Evolutionary conservation across 2,888 invertebrate species (phyloP).

Genomic region (Erannis defoliaria): DNA sequence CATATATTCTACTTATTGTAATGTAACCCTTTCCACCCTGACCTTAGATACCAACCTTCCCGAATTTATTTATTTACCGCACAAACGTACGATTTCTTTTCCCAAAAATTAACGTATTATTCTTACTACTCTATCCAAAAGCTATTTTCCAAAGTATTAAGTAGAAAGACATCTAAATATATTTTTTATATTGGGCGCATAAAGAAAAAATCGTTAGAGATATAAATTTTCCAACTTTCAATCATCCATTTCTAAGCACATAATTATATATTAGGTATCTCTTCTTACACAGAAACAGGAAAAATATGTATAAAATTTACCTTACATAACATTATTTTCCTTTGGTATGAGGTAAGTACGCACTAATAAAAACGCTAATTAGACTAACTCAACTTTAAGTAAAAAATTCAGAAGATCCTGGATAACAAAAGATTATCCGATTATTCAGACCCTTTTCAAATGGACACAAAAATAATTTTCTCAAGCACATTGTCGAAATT

Average conservation of each 20-base stretch:
- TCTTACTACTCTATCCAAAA: not conserved
- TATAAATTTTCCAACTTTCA: too few relatives aligned
- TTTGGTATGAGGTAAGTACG: not conserved
- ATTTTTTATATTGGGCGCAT: too few relatives aligned
- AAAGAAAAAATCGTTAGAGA: too few relatives aligned
- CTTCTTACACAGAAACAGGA: too few relatives aligned
- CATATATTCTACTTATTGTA: constrained; percentile 20
- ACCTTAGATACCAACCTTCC: not conserved
- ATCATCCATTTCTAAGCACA: too few relatives aligned
- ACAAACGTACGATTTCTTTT: constrained; percentile 1
- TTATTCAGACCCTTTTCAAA: constrained; percentile 2
- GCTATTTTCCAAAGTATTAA: not conserved
- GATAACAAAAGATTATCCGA: constrained; percentile 5
- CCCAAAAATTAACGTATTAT: not conserved
- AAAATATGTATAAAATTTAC: too few relatives aligned
- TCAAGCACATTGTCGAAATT: constrained; percentile 13
- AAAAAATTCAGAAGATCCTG: not conserved
- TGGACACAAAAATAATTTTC: not conserved
- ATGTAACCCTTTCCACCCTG: constrained; percentile 8
- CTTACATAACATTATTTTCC: not conserved
- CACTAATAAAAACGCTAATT: too few relatives aligned
- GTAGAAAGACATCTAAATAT: not conserved
- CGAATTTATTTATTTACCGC: constrained; percentile 6
- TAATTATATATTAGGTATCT: too few relatives aligned
- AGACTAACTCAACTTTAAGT: too few relatives aligned